Evolutionary conservation across 2,888 invertebrate species (phyloP).

Genomic region (Volucella bombylans): DNA sequence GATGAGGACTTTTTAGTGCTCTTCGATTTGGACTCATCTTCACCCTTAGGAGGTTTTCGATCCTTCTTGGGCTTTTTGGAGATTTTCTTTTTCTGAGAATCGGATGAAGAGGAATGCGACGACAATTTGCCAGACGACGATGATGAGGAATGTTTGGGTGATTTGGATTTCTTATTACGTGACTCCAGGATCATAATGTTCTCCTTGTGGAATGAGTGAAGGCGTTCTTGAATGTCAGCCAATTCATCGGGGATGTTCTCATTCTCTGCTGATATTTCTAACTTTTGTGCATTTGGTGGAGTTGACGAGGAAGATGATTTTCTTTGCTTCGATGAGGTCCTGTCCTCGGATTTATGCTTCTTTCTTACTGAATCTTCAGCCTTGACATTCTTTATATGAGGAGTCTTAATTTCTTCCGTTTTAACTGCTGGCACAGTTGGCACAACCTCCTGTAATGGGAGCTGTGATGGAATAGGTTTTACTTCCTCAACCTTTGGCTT

Average conservation of each 20-base stretch:
- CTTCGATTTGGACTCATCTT: conserved; percentile 57
- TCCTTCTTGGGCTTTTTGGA: conserved; percentile 64
- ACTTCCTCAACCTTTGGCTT: conserved; percentile 50
- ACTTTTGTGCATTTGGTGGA: conserved; percentile 42
- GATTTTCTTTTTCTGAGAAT: conserved; percentile 40
- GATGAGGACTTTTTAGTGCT: conserved; percentile 67
- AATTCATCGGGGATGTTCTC: conserved; percentile 83
- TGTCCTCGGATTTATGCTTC: conserved; percentile 53
- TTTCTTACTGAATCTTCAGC: conserved; percentile 47
- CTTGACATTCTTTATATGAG: conserved; percentile 32
- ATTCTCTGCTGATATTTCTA: conserved; percentile 37
- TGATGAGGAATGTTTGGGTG: conserved; percentile 67
- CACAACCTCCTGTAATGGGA: conserved; percentile 72
- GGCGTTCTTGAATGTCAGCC: conserved; percentile 86
- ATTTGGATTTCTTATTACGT: conserved; percentile 84
- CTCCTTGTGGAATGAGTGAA: conserved; percentile 86
- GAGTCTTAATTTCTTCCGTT: conserved; percentile 12
- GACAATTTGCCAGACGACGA: conserved; percentile 66
- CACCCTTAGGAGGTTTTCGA: conserved; percentile 50
- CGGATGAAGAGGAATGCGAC: conserved; percentile 72
- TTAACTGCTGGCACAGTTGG: conserved; percentile 70
- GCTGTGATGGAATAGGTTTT: conserved; percentile 14
- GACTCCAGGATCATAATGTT: conserved; percentile 86
- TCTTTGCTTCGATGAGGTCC: conserved; percentile 28
- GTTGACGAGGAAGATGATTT: conserved; percentile 51